Percentiles rank a stretch among this genome's conserved stretches.
phyloP scores from a whole-genome alignment of 2,797 vertebrate genomes.

The Aulostomus chinensis region DNA sequence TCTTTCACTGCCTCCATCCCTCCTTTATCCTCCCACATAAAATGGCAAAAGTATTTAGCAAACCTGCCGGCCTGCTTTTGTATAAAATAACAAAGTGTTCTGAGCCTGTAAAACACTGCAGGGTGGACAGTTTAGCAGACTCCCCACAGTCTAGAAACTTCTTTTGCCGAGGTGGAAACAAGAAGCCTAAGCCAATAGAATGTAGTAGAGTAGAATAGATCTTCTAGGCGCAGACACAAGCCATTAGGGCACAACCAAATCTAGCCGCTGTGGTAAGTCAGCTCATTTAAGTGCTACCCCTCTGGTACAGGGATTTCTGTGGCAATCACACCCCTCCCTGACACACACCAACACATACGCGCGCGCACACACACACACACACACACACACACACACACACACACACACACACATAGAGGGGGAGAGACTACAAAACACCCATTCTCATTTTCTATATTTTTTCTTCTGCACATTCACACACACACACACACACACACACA shows the following conservation, averaged over 20 bases:
- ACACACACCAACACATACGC: no score
- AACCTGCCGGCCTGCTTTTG: constrained; percentile 64
- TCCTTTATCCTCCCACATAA: constrained; percentile 69
- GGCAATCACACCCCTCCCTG: no score
- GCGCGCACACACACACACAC: no score
- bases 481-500: constrained; percentile 22
- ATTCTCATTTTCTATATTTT: constrained; percentile 32
- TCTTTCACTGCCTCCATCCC: constrained; percentile 26
- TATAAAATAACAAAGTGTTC: constrained; percentile 76
- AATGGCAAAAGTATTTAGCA: constrained; percentile 67
- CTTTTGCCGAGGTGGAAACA: constrained; percentile 33
- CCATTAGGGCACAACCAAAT: no score
- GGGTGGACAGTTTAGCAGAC: constrained; percentile 78
- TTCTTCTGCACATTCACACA: constrained; percentile 19
- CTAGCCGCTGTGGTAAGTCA: no score
- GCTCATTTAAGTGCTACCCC: no score
- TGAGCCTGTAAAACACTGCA: constrained; percentile 70
- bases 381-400: no score
- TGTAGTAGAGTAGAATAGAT: neutral
- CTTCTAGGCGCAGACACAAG: no score
- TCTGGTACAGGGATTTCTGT: no score
- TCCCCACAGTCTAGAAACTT: constrained; percentile 58
- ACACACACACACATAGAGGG: constrained; percentile 16
- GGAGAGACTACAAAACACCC: constrained; percentile 18
- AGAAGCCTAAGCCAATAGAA: constrained; percentile 10